A percentile compares a stretch with the other conserved stretches of the same genome.
Evolutionary conservation across 2,113 vertebrate species (phyloP).

Genomic region (Passerina amoena): DNA sequence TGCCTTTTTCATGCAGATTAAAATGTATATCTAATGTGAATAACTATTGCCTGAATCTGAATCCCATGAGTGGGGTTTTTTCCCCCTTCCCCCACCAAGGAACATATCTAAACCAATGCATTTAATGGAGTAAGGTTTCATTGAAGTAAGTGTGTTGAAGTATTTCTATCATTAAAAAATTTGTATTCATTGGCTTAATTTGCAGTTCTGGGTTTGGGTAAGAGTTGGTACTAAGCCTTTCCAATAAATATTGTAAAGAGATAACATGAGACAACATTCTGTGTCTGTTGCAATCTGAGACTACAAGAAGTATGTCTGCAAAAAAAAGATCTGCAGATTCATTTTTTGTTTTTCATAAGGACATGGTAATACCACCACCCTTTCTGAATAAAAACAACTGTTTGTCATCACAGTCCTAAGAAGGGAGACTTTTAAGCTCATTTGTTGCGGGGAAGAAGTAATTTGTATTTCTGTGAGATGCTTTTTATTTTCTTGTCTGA

Average conservation of each 20-base stretch:
- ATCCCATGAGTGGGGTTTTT: neutral
- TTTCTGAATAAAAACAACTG: neutral
- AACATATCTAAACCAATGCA: neutral
- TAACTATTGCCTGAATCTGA: neutral
- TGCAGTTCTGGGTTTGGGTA: neutral
- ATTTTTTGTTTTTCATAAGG: neutral
- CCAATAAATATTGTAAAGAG: neutral
- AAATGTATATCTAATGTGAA: neutral
- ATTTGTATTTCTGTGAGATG: neutral
- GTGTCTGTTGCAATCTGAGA: neutral
- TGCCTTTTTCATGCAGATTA: neutral
- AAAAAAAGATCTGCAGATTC: neutral
- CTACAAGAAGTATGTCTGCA: neutral
- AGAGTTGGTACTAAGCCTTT: neutral
- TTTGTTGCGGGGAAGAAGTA: neutral
- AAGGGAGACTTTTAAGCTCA: neutral
- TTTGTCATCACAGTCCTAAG: neutral
- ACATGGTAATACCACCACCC: neutral
- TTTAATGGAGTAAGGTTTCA: neutral
- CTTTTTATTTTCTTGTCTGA: neutral
- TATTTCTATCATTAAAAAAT: neutral
- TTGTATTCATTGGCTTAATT: neutral
- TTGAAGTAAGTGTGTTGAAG: neutral
- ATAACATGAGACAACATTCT: neutral
- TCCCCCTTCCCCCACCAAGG: neutral